A percentile compares a stretch with the other conserved stretches of the same genome.
Conservation (phyloP, 2,888 invertebrate species). For the Nesidiocoris tenuis region DNA sequence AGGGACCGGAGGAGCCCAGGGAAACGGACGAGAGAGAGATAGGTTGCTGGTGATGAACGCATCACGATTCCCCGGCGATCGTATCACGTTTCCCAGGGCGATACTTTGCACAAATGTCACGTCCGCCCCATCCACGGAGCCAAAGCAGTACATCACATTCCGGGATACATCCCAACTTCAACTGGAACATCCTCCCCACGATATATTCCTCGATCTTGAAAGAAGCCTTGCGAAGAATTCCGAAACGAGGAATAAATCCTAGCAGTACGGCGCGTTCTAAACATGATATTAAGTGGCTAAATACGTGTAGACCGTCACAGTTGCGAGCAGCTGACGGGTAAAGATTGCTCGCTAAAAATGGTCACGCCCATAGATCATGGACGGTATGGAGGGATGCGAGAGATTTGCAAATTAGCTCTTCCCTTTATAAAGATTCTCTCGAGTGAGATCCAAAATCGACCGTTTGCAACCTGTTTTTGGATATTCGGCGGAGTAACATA, state of each 20-base stretch:
- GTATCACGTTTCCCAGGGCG: background rate
- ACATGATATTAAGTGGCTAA: background rate
- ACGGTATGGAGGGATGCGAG: background rate
- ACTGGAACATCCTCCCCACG: background rate
- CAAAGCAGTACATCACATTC: background rate
- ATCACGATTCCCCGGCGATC: background rate
- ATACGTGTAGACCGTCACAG: background rate
- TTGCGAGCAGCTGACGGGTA: background rate
- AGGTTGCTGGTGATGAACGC: background rate
- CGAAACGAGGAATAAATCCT: background rate
- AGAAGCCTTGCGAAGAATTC: background rate
- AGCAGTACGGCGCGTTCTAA: background rate
- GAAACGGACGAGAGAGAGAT: background rate
- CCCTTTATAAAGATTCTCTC: too few relatives aligned
- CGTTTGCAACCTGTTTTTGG: too few relatives aligned
- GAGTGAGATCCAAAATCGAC: too few relatives aligned
- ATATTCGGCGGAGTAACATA: too few relatives aligned
- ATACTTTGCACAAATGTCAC: background rate
- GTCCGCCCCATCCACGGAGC: background rate
- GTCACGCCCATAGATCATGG: background rate
- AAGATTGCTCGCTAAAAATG: background rate
- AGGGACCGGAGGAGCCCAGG: background rate
- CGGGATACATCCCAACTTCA: background rate
- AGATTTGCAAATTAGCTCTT: background rate
- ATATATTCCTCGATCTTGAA: background rate